A percentile compares a stretch with the other conserved stretches of the same genome.
Conservation (phyloP, 2,113 vertebrate genomes). For the Blennius ocellaris region DNA sequence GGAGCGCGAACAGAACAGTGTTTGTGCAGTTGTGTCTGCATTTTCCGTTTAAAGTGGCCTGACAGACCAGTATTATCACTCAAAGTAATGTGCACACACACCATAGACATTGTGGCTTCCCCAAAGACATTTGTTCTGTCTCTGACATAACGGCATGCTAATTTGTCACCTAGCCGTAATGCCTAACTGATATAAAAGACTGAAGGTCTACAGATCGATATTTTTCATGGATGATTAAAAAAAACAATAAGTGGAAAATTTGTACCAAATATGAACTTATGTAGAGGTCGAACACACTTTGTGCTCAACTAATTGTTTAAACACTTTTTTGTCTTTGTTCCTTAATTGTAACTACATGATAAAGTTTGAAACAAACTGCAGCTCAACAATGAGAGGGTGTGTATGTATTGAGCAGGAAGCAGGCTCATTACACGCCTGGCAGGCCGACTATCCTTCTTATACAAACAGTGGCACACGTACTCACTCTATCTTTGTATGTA, state of each 20-base stretch:
- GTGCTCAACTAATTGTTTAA: constrained; percentile 6
- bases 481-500: background rate
- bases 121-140: constrained; percentile 25
- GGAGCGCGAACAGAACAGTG: background rate
- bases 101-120: constrained; percentile 28
- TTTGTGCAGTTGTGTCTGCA: constrained; percentile 24
- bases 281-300: background rate
- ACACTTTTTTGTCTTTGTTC: constrained; percentile 11
- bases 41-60: constrained; percentile 41
- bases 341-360: constrained; percentile 13
- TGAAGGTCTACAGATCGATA: background rate
- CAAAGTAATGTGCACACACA: constrained; percentile 32
- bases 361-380: constrained; percentile 1
- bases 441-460: constrained; percentile 28
- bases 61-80: constrained; percentile 74
- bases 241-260: too few relatives aligned
- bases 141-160: constrained; percentile 6
- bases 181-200: constrained; percentile 11
- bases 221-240: too few relatives aligned
- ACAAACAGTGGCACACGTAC: constrained; percentile 57
- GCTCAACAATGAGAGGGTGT: constrained; percentile 16
- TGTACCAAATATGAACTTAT: background rate
- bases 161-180: constrained; percentile 19
- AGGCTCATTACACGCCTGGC: constrained; percentile 43
- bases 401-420: constrained; percentile 30